These are phyloP conservation scores for Eucriotettix oculatus DNA, from an alignment of 2,888 invertebrate species.

Conservation along the genomic window DNA sequence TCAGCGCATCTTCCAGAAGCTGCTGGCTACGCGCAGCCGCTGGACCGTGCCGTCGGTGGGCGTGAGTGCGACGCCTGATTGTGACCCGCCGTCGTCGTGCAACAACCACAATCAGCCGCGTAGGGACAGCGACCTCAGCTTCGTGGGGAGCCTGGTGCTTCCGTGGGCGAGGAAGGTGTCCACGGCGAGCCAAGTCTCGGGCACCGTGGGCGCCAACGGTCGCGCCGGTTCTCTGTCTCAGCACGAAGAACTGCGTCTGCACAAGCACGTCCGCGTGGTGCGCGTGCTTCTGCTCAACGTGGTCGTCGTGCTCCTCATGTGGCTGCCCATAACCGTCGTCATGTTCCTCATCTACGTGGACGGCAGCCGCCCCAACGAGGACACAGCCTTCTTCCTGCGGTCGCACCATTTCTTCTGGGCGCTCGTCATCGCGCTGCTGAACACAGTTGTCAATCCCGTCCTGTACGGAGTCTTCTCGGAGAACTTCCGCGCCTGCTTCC, in stretches of 20 bases:
- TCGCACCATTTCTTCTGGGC: conserved; percentile 35
- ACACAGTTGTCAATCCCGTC: conserved; percentile 37
- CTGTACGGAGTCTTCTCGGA: conserved; percentile 37
- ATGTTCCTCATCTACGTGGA: conserved; percentile 37
- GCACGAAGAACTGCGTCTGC: conserved; percentile 32
- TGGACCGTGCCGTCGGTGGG: conserved; percentile 32
- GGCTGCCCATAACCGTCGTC: conserved; percentile 34
- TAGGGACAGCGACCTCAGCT: conserved; percentile 31
- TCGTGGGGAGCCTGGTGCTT: conserved; percentile 28
- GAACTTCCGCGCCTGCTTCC: conserved; percentile 31
- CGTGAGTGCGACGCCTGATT: not conserved
- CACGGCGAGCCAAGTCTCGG: conserved; percentile 14
- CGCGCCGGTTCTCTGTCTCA: conserved; percentile 27
- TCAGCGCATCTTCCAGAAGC: conserved; percentile 35
- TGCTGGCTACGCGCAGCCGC: conserved; percentile 31
- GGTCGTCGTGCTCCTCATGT: conserved; percentile 36
- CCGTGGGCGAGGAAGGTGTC: conserved; percentile 31
- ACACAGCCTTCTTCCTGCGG: conserved; percentile 31
- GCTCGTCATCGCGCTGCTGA: conserved; percentile 31
- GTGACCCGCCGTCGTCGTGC: conserved; percentile 13
- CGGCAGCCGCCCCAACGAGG: conserved; percentile 30
- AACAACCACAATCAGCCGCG: conserved; percentile 14
- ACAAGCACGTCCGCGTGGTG: conserved; percentile 35
- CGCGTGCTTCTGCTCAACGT: conserved; percentile 35
- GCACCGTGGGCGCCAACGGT: conserved; percentile 26